These are phyloP conservation scores for Notarius quadriscutis DNA, from an alignment of 2,113 vertebrate species.

Conservation along the genomic window DNA sequence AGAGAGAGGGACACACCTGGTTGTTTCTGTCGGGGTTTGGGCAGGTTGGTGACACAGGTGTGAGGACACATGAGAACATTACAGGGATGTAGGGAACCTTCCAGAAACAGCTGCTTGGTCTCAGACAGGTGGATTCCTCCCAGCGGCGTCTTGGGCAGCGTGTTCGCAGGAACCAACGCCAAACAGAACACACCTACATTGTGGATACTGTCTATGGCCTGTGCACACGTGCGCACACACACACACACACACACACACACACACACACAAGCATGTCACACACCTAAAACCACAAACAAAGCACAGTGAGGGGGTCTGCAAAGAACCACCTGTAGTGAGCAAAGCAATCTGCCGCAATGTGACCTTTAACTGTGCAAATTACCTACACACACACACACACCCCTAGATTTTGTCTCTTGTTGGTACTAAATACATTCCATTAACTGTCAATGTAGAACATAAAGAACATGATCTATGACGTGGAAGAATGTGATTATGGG, in stretches of 20 bases:
- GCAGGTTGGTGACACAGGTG: conserved; percentile 97
- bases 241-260: not conserved
- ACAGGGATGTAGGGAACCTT: conserved; percentile 95
- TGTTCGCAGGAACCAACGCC: conserved; percentile 95
- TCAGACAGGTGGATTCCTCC: conserved; percentile 98
- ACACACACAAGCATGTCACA: not conserved
- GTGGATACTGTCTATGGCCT: conserved; percentile 99
- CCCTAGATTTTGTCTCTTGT: not conserved
- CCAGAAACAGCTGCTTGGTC: conserved; percentile 97
- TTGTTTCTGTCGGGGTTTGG: conserved; percentile 97
- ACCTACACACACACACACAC: not conserved
- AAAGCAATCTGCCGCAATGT: conserved; percentile 26
- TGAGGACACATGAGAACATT: conserved; percentile 99
- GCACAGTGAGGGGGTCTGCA: not conserved
- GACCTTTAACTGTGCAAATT: conserved; percentile 49
- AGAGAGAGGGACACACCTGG: conserved; percentile 77
- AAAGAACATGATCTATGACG: not conserved
- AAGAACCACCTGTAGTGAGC: conserved; percentile 15
- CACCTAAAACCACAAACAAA: not conserved
- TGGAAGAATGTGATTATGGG: not conserved
- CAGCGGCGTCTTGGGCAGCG: conserved; percentile 94
- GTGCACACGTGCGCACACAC: conserved; percentile 18
- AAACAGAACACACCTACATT: conserved; percentile 96
- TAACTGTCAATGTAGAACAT: not conserved
- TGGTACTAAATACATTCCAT: not conserved